phyloP scores from a whole-genome alignment of 1,140 invertebrate genomes.

The Lordiphosa mommai region DNA sequence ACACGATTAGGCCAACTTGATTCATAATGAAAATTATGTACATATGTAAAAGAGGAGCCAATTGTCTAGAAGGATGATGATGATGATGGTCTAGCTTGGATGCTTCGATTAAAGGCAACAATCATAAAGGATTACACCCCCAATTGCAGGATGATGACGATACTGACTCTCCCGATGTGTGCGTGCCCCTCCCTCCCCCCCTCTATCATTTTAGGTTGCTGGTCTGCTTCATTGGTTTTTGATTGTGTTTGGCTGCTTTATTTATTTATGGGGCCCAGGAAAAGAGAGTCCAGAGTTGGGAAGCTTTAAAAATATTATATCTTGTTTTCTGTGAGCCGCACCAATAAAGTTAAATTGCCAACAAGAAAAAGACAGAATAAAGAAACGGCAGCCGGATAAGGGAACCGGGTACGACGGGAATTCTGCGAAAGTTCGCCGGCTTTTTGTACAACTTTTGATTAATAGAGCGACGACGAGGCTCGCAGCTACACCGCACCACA shows the following conservation, averaged over 20 bases:
- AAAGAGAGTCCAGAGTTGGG: not conserved
- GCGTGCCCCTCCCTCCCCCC: conserved; percentile 8
- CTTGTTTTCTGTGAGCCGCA: conserved; percentile 41
- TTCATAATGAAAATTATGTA: not conserved
- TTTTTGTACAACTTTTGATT: conserved; percentile 76
- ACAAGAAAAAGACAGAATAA: conserved; percentile 39
- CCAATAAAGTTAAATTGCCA: conserved; percentile 70
- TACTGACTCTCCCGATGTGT: not conserved
- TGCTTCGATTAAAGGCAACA: conserved; percentile 6
- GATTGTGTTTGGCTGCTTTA: conserved; percentile 73
- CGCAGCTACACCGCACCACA: conserved; percentile 69
- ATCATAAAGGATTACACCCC: conserved; percentile 26
- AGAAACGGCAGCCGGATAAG: conserved; percentile 13
- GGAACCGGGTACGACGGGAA: not conserved
- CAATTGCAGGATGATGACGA: not conserved
- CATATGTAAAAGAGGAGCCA: not conserved
- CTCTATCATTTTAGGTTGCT: conserved; percentile 66
- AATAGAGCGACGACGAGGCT: conserved; percentile 55
- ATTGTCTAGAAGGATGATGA: not conserved
- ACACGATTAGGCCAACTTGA: too few species aligned
- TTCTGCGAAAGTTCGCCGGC: conserved; percentile 65
- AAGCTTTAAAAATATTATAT: conserved; percentile 69
- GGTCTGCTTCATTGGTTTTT: conserved; percentile 72
- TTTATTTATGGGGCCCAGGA: conserved; percentile 58
- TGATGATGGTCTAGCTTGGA: conserved; percentile 3